phyloP scores from a whole-genome alignment of 2,113 vertebrate species.

The Limanda limanda region DNA sequence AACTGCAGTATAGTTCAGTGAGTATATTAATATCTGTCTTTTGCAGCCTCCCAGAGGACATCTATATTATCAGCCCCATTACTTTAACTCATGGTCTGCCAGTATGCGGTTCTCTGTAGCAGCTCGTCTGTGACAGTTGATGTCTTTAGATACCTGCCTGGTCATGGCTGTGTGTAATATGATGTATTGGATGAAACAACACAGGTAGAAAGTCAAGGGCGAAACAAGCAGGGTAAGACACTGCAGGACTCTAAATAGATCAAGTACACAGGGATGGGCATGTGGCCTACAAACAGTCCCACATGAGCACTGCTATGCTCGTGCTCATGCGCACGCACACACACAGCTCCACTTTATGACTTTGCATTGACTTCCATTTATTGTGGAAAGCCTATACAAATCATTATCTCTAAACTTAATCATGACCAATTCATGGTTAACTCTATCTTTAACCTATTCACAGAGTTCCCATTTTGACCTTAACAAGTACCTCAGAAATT shows the following conservation, averaged over 20 bases:
- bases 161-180: neutral
- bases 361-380: too few species aligned
- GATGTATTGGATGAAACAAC: constrained; percentile 25
- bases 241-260: constrained; percentile 44
- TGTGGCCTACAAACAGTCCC: constrained; percentile 37
- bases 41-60: constrained; percentile 41
- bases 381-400: too few species aligned
- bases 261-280: constrained; percentile 14
- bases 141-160: neutral
- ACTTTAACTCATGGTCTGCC: constrained; percentile 31
- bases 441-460: too few species aligned
- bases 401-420: neutral
- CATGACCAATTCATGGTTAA: too few species aligned
- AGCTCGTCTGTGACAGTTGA: constrained; percentile 7
- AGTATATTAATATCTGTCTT: constrained; percentile 48
- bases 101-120: constrained; percentile 11
- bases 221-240: constrained; percentile 16
- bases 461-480: too few species aligned
- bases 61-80: constrained; percentile 20
- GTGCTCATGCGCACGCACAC: neutral
- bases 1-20: constrained; percentile 21
- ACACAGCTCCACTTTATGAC: neutral
- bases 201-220: constrained; percentile 47
- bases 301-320: neutral
- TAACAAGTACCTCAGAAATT: too few species aligned